phyloP scores from a whole-genome alignment of 2,113 vertebrate genomes.

The Henicopernis longicauda region DNA sequence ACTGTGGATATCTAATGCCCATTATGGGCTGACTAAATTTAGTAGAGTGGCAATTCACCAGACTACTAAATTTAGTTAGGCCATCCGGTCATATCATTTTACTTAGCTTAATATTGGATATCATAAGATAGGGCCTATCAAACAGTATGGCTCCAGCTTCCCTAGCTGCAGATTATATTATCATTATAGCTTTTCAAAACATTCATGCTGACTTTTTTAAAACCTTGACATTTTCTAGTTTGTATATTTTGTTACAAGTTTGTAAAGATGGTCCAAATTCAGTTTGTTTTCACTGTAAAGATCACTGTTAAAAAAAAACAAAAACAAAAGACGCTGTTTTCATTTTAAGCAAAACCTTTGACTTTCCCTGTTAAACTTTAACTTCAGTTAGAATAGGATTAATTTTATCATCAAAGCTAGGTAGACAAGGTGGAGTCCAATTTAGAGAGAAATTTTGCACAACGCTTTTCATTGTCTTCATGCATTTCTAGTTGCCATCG shows the following conservation, averaged over 20 bases:
- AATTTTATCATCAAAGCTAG: neutral
- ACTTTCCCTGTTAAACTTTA: neutral
- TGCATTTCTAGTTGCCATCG: neutral
- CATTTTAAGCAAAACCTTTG: neutral
- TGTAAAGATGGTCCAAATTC: neutral
- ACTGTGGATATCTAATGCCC: slow-evolving; percentile 49
- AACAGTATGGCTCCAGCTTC: slow-evolving; percentile 54
- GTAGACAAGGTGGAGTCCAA: neutral
- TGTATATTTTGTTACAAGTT: neutral
- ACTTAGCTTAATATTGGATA: slow-evolving; percentile 50
- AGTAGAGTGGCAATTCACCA: slow-evolving; percentile 60
- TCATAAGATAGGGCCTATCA: slow-evolving; percentile 55
- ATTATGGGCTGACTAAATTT: slow-evolving; percentile 53
- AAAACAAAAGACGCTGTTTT: neutral
- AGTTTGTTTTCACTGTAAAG: neutral
- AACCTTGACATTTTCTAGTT: neutral
- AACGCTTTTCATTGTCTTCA: neutral
- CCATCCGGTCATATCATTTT: slow-evolving; percentile 56
- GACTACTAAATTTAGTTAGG: slow-evolving; percentile 65
- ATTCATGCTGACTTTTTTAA: slow-evolving; percentile 12
- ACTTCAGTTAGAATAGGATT: neutral
- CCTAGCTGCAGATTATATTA: slow-evolving; percentile 37
- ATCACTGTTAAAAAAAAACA: neutral
- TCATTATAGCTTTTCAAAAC: slow-evolving; percentile 22
- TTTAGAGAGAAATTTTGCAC: slow-evolving; percentile 6